Evolutionary conservation across 2,888 invertebrate genomes (phyloP).

Genomic region (Sipha maydis): DNA sequence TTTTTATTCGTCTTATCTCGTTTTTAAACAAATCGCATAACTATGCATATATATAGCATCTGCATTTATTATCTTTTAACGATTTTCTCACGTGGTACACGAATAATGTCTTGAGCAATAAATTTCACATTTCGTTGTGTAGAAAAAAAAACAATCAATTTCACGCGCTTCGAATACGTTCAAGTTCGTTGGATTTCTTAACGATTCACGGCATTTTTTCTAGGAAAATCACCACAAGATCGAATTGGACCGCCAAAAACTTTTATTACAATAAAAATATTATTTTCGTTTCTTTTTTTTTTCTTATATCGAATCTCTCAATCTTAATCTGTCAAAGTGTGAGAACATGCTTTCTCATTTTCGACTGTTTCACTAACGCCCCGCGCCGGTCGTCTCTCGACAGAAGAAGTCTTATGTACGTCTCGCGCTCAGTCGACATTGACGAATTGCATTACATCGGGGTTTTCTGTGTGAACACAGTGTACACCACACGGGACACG

Average conservation of each 20-base stretch:
- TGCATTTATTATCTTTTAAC: too few relatives aligned
- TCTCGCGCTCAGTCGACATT: slow-evolving; percentile 14
- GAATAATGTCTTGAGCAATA: too few relatives aligned
- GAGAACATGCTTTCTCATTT: slow-evolving; percentile 8
- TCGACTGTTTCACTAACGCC: background rate
- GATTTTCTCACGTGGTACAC: too few relatives aligned
- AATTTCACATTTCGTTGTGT: too few relatives aligned
- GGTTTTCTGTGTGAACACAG: background rate
- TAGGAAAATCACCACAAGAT: background rate
- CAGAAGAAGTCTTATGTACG: background rate
- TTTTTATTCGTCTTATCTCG: background rate
- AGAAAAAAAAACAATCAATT: too few relatives aligned
- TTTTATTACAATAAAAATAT: background rate
- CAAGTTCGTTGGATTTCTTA: too few relatives aligned
- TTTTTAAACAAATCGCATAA: background rate
- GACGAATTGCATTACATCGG: slow-evolving; percentile 56
- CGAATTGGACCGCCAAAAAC: background rate
- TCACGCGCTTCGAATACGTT: too few relatives aligned
- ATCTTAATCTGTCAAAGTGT: slow-evolving; percentile 13
- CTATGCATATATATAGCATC: too few relatives aligned
- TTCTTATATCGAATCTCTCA: background rate
- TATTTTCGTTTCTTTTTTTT: background rate
- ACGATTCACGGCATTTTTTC: background rate
- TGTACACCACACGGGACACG: background rate
- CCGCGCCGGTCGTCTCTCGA: background rate